A percentile compares a stretch with the other conserved stretches of the same genome.
phyloP scores from a whole-genome alignment of 1,140 invertebrate species.

The Phortica variegata region DNA sequence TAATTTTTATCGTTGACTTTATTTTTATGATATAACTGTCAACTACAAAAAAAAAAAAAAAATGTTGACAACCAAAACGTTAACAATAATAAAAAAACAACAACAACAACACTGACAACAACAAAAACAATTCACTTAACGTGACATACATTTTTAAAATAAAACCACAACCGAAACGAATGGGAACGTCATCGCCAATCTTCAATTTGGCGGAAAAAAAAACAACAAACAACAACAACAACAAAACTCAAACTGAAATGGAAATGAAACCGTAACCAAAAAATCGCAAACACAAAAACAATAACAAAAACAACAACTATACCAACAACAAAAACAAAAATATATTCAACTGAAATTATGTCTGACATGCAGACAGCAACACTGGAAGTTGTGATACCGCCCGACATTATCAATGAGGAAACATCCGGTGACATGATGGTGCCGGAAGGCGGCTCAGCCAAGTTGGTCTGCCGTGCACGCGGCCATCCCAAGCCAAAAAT shows the following conservation, averaged over 20 bases:
- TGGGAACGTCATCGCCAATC: too few relatives aligned
- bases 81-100: slow-evolving; percentile 25
- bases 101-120: slow-evolving; percentile 22
- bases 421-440: slow-evolving; percentile 89
- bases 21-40: slow-evolving; percentile 41
- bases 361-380: slow-evolving; percentile 80
- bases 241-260: too few relatives aligned
- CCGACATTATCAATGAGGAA: slow-evolving; percentile 85
- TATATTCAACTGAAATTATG: too few relatives aligned
- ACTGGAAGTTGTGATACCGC: slow-evolving; percentile 86
- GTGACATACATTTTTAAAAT: slow-evolving; percentile 12
- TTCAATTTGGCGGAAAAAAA: too few relatives aligned
- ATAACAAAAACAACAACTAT: too few relatives aligned
- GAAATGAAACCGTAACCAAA: too few relatives aligned
- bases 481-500: slow-evolving; percentile 84
- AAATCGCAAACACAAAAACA: too few relatives aligned
- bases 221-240: too few relatives aligned
- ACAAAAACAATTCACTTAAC: slow-evolving; percentile 25
- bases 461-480: slow-evolving; percentile 80
- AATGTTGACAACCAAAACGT: slow-evolving; percentile 38
- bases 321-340: too few relatives aligned
- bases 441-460: slow-evolving; percentile 84
- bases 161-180: too few relatives aligned
- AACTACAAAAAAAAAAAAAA: too few relatives aligned
- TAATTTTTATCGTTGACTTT: too few relatives aligned